Conservation (phyloP, 1,140 invertebrate genomes). For the Ips nitidus region DNA sequence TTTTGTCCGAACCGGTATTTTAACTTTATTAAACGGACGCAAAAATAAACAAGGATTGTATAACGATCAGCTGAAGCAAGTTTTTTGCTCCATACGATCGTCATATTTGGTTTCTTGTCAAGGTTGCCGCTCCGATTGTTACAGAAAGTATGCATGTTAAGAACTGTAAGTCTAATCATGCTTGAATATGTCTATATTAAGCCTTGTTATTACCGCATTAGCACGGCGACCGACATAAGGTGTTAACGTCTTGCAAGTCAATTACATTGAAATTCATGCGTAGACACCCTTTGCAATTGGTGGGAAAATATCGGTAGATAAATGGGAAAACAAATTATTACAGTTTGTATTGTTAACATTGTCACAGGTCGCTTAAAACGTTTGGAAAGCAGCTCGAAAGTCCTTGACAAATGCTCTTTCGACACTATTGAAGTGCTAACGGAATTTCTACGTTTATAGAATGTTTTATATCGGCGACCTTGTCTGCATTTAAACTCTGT, state of each 20-base stretch:
- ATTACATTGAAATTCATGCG: too few species aligned
- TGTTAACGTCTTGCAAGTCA: too few species aligned
- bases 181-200: neutral
- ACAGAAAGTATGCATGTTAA: slow-evolving; percentile 2
- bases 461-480: slow-evolving; percentile 13
- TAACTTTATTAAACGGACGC: neutral
- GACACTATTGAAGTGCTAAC: slow-evolving; percentile 13
- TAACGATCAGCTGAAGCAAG: neutral
- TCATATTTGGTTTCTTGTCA: slow-evolving; percentile 3
- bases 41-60: slow-evolving; percentile 5
- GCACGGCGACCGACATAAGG: too few species aligned
- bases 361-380: neutral
- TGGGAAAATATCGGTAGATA: too few species aligned
- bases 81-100: slow-evolving; percentile 1
- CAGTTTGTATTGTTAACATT: neutral
- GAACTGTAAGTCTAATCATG: neutral
- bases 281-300: too few species aligned
- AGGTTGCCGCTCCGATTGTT: neutral
- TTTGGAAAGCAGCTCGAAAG: slow-evolving; percentile 7
- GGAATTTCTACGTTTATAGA: slow-evolving; percentile 21
- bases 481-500: slow-evolving; percentile 12
- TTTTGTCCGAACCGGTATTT: too few species aligned
- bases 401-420: slow-evolving; percentile 16
- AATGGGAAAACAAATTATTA: neutral
- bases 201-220: too few species aligned